Evolutionary conservation across 2,797 vertebrate species (phyloP).

Genomic region (Antennarius maculatus): DNA sequence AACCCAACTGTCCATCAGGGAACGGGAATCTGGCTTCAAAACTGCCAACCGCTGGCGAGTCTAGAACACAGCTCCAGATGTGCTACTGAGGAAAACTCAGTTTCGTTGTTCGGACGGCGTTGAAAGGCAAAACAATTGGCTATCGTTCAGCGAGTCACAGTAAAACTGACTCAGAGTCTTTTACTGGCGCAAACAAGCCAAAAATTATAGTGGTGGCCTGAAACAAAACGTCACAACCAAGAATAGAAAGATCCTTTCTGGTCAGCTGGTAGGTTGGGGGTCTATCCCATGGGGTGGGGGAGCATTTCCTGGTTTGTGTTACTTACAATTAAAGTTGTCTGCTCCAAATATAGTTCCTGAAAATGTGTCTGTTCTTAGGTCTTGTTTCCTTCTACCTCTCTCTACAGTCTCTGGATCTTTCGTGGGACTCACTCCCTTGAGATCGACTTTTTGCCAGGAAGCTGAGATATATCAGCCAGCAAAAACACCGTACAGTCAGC

Average conservation of each 20-base stretch:
- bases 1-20: constrained; percentile 33
- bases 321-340: constrained; percentile 7
- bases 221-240: constrained; percentile 4
- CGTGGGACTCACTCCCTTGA: too few species aligned
- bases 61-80: not conserved
- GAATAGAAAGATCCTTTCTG: constrained; percentile 28
- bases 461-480: constrained; percentile 5
- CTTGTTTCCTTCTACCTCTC: not conserved
- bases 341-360: not conserved
- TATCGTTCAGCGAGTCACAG: constrained; percentile 2
- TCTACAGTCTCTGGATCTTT: not conserved
- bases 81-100: not conserved
- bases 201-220: constrained; percentile 38
- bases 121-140: not conserved
- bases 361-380: not conserved
- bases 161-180: constrained; percentile 3
- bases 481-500: constrained; percentile 8
- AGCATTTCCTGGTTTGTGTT: constrained; percentile 28
- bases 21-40: constrained; percentile 22
- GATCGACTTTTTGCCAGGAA: too few species aligned
- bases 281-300: constrained; percentile 3
- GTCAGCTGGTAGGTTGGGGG: constrained; percentile 22
- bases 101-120: not conserved
- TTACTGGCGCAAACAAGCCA: constrained; percentile 14
- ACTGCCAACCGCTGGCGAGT: not conserved